A percentile compares a stretch with the other conserved stretches of the same genome.
Evolutionary conservation across 2,888 invertebrate species (phyloP).

Genomic region (Pogonocherus hispidulus): DNA sequence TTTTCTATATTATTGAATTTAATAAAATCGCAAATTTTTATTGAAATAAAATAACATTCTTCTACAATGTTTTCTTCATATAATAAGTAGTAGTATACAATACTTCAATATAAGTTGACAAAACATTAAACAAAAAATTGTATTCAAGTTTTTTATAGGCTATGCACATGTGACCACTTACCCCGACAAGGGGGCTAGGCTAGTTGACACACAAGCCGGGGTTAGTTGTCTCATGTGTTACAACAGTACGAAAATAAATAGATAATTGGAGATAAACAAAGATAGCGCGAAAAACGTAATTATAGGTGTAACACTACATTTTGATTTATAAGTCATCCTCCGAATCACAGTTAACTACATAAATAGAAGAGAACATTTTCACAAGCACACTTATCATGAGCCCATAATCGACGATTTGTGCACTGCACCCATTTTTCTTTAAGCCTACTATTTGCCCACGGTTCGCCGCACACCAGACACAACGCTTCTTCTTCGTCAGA

Average conservation of each 20-base stretch:
- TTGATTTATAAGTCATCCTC: background rate
- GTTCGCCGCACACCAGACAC: background rate
- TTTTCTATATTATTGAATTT: no score
- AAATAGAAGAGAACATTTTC: background rate
- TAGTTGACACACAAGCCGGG: slow-evolving; percentile 16
- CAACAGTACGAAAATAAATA: background rate
- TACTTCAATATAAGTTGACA: no score
- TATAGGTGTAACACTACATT: background rate
- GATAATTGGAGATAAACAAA: no score
- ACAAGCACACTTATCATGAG: background rate
- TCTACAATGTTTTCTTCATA: no score
- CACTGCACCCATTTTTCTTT: slow-evolving; percentile 2
- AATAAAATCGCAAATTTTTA: no score
- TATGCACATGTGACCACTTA: background rate
- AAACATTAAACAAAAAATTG: no score
- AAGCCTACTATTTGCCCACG: background rate
- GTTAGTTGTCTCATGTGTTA: slow-evolving; percentile 10
- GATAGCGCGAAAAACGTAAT: no score
- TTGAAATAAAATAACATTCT: no score
- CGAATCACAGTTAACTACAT: background rate
- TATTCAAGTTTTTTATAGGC: no score
- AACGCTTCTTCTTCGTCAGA: background rate
- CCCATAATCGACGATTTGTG: background rate
- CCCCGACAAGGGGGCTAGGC: background rate
- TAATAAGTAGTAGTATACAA: no score